Conservation (phyloP, 1,140 invertebrate genomes). For the Carposina sasakii region DNA sequence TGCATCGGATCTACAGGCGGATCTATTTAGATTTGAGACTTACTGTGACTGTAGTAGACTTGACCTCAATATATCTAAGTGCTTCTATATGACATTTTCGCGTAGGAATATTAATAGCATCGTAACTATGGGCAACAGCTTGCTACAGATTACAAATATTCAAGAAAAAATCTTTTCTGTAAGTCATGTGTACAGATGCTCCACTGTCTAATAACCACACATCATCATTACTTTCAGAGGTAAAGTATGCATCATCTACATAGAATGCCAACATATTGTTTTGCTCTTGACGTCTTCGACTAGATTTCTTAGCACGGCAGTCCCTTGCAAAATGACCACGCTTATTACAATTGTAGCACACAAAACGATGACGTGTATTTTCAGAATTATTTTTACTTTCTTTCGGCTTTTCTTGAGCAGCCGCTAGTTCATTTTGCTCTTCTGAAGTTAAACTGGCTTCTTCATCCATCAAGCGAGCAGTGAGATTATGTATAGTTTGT, state of each 20-base stretch:
- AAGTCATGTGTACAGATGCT: slow-evolving; percentile 26
- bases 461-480: slow-evolving; percentile 31
- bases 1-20: background rate
- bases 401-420: slow-evolving; percentile 1
- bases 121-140: no score
- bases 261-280: slow-evolving; percentile 20
- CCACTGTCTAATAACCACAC: slow-evolving; percentile 30
- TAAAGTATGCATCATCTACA: slow-evolving; percentile 7
- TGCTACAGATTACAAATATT: no score
- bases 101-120: background rate
- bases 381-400: no score
- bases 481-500: slow-evolving; percentile 36
- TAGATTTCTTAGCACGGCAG: slow-evolving; percentile 14
- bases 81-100: background rate
- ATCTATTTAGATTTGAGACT: background rate
- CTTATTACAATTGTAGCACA: slow-evolving; percentile 31
- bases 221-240: slow-evolving; percentile 13
- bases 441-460: slow-evolving; percentile 22
- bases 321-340: slow-evolving; percentile 31
- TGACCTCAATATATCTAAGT: background rate
- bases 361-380: slow-evolving; percentile 17
- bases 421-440: slow-evolving; percentile 25
- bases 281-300: slow-evolving; percentile 7
- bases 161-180: background rate
- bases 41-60: background rate